Percentiles rank a stretch among this genome's conserved stretches.
These are phyloP conservation scores for Geotrupes spiniger DNA, from an alignment of 2,888 invertebrate species.

Conservation along the genomic window DNA sequence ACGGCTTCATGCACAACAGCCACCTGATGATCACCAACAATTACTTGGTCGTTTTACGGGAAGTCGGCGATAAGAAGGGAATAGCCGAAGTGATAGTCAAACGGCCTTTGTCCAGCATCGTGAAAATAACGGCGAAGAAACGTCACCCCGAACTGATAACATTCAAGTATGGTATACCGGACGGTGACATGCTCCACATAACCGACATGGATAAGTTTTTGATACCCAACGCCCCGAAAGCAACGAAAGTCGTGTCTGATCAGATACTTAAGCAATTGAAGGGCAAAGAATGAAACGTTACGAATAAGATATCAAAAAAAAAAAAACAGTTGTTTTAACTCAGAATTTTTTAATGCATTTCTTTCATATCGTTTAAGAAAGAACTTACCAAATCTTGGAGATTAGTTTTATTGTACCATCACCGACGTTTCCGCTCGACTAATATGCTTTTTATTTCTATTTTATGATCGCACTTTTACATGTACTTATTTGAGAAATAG, in stretches of 20 bases:
- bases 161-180: slow-evolving; percentile 89
- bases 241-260: slow-evolving; percentile 85
- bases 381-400: no score
- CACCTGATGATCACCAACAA: slow-evolving; percentile 81
- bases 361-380: no score
- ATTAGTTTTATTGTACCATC: no score
- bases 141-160: slow-evolving; percentile 94
- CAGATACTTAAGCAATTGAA: slow-evolving; percentile 72
- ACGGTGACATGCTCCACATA: slow-evolving; percentile 75
- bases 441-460: no score
- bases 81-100: slow-evolving; percentile 83
- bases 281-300: slow-evolving; percentile 37
- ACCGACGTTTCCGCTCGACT: no score
- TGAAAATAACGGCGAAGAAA: slow-evolving; percentile 96
- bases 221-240: slow-evolving; percentile 87
- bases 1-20: slow-evolving; percentile 86
- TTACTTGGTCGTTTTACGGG: slow-evolving; percentile 82
- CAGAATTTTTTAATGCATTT: no score
- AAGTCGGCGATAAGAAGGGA: slow-evolving; percentile 72
- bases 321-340: no score
- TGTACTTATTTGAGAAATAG: no score
- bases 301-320: no score
- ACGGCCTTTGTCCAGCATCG: slow-evolving; percentile 85
- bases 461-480: no score
- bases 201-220: slow-evolving; percentile 90